Conservation (phyloP, 2,113 vertebrate genomes). For the Sorex araneus region DNA sequence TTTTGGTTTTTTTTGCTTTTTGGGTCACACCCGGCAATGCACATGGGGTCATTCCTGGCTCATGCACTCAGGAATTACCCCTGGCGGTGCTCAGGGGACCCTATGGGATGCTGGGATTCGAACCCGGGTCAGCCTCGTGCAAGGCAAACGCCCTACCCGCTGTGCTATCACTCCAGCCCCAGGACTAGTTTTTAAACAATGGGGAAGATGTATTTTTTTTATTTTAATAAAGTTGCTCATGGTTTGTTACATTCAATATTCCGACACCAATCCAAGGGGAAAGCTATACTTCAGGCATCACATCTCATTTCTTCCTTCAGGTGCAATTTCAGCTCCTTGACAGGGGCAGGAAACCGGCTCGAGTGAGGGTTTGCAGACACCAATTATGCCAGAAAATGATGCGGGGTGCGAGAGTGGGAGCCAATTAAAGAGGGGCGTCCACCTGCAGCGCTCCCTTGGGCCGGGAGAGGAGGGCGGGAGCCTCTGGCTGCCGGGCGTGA, state of each 20-base stretch:
- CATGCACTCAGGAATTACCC: too few relatives aligned
- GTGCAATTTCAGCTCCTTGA: conserved; percentile 22
- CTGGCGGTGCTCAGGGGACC: too few relatives aligned
- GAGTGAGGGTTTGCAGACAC: conserved; percentile 28
- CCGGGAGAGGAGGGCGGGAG: not conserved
- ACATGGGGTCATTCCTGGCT: too few relatives aligned
- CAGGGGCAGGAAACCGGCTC: conserved; percentile 26
- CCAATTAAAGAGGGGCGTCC: conserved; percentile 39
- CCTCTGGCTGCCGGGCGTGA: not conserved
- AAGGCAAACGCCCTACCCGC: too few relatives aligned
- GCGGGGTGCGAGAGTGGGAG: conserved; percentile 42
- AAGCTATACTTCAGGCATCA: too few relatives aligned
- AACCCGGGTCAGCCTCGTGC: too few relatives aligned
- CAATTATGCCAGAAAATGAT: conserved; percentile 59
- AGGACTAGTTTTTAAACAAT: not conserved
- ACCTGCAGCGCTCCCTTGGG: conserved; percentile 57
- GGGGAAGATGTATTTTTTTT: not conserved
- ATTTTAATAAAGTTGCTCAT: not conserved
- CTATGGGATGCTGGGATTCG: too few relatives aligned
- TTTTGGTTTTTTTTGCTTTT: too few relatives aligned
- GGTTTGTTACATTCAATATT: too few relatives aligned
- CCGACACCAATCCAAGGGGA: too few relatives aligned
- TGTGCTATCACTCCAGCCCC: too few relatives aligned
- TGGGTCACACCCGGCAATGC: too few relatives aligned
- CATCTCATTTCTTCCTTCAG: not conserved